Evolutionary conservation across 2,113 vertebrate species (phyloP), one percentile per base, ranked within the genome.

Genomic region (Acinonyx jubatus): DNA sequence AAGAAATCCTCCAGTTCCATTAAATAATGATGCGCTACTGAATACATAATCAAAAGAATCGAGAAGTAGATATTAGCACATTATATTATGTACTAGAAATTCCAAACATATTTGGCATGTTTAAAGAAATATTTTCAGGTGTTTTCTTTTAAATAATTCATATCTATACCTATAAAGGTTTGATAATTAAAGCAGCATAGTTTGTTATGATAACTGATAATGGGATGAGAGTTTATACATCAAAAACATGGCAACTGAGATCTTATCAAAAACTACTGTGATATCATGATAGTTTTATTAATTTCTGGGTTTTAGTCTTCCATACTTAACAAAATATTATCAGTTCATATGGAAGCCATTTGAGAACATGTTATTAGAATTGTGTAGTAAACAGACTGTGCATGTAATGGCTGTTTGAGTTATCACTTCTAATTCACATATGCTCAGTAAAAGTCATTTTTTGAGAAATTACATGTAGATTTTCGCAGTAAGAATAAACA

Each of bases 241-340:
- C 11, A 71, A 86, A 96, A 73, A 82, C 25, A 79, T 31, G 27
- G n/a, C 50, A 73, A 23, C 4, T 91, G 55, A 84, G 27, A 82
- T 86, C n/a, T 83, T 68, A 95, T 48, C 4, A 85, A 79, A 95
- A 96, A 86, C 19, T 85, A 88, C 18, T 36, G 12, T 66, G 10
- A 73, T 36, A 83, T 61, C 76, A 90, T 91, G 27, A 78, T 18
- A 78, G 55, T 85, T 93, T 91, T 78, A 93, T 66, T 95, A 94
- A 97, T 63, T 94, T 57, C 21, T 65, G 33, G 57, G 52, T 86
- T 96, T 97, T 84, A 94, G 4, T 88, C 16, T 61, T 89, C 50
- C 21, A 97, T 7, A 96, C 12, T 81, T 81, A 76, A 76, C 29
- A 45, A 18, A 79, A 71, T 25, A 96, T 50, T 27, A 69, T 83